phyloP scores from a whole-genome alignment of 1,140 invertebrate species.

The Pomacea maculata region DNA sequence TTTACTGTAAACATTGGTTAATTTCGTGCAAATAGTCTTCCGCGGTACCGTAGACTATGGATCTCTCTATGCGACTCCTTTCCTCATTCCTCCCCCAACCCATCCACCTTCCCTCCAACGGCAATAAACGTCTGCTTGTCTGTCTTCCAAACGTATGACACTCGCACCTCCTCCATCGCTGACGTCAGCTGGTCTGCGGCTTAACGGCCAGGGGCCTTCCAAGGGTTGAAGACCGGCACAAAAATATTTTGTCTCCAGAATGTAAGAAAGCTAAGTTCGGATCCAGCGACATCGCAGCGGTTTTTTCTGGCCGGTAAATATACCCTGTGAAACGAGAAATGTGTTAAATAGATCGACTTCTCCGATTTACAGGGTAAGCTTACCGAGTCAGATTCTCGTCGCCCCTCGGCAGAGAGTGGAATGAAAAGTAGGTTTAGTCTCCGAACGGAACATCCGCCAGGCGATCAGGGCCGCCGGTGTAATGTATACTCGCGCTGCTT shows the following conservation, averaged over 20 bases:
- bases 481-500: too few relatives aligned
- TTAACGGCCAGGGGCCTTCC: background rate
- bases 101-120: background rate
- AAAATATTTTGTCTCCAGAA: background rate
- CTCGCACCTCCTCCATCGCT: constrained; percentile 11
- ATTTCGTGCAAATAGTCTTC: too few relatives aligned
- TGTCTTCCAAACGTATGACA: constrained; percentile 12
- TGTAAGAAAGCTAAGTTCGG: too few relatives aligned
- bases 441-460: too few relatives aligned
- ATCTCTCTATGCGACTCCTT: too few relatives aligned
- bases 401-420: too few relatives aligned
- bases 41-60: too few relatives aligned
- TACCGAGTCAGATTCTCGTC: constrained; percentile 18
- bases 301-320: constrained; percentile 44
- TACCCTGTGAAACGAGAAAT: constrained; percentile 61
- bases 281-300: background rate
- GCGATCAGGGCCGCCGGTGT: too few relatives aligned
- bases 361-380: constrained; percentile 59
- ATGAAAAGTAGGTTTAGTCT: too few relatives aligned
- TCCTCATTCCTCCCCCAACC: background rate
- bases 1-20: too few relatives aligned
- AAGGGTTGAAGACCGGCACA: background rate
- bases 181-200: constrained; percentile 11
- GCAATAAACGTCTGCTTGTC: constrained; percentile 14
- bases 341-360: constrained; percentile 38